A percentile compares a stretch with the other conserved stretches of the same genome.
These are phyloP conservation scores for Sander vitreus DNA, from an alignment of 2,113 vertebrate species.

Conservation along the genomic window DNA sequence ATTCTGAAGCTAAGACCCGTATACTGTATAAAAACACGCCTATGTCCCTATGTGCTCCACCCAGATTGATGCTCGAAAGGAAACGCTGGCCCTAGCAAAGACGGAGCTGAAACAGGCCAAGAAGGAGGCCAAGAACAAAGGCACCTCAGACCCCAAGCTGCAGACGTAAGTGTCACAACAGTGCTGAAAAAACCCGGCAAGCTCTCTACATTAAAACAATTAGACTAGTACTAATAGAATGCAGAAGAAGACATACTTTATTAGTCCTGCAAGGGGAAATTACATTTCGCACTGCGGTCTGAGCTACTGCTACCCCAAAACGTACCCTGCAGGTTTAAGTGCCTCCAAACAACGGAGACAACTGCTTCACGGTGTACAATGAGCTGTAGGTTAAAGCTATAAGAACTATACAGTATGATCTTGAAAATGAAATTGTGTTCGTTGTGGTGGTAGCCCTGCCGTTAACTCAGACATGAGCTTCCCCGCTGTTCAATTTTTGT, in stretches of 20 bases:
- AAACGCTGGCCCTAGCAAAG: constrained; percentile 77
- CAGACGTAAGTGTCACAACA: constrained; percentile 55
- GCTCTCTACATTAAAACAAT: not conserved
- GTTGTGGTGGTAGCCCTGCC: not conserved
- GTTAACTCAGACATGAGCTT: not conserved
- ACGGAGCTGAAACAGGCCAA: constrained; percentile 80
- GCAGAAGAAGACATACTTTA: no score
- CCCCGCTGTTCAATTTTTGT: not conserved
- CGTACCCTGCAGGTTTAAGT: constrained; percentile 1
- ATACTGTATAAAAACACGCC: not conserved
- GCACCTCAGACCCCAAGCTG: constrained; percentile 63
- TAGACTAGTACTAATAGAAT: not conserved
- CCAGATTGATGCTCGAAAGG: constrained; percentile 78
- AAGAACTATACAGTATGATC: not conserved
- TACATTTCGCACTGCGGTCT: no score
- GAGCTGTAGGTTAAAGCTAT: not conserved
- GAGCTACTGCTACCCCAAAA: no score
- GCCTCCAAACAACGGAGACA: not conserved
- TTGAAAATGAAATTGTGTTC: not conserved
- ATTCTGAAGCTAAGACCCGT: not conserved
- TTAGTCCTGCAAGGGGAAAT: no score
- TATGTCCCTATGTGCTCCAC: not conserved
- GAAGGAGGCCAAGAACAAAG: constrained; percentile 74
- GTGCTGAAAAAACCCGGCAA: not conserved
- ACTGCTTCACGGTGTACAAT: not conserved